Evolutionary conservation across 2,888 invertebrate species (phyloP).

Genomic region (Ethmia dodecea): DNA sequence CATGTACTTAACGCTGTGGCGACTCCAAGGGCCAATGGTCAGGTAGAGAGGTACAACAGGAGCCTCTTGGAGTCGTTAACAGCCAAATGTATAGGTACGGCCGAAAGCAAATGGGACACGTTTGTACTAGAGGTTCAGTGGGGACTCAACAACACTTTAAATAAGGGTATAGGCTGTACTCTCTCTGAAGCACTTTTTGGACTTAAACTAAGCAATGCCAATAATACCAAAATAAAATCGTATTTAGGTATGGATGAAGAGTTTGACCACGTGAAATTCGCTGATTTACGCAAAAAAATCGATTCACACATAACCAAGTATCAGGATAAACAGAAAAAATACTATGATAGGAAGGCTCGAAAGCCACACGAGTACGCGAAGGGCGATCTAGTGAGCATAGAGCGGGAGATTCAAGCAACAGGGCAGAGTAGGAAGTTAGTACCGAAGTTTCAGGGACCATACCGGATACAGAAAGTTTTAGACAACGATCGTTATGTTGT

Average conservation of each 20-base stretch:
- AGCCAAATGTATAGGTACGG: neutral
- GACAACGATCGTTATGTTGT: conserved; percentile 10
- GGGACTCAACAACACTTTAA: conserved; percentile 12
- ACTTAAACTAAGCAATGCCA: neutral
- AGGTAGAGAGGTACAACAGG: conserved; percentile 5
- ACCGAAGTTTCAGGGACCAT: conserved; percentile 13
- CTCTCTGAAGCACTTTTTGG: conserved; percentile 13
- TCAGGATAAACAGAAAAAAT: conserved; percentile 4
- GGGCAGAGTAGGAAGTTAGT: conserved; percentile 12
- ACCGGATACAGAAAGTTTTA: conserved; percentile 8
- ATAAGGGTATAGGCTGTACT: conserved; percentile 5
- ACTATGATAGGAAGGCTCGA: conserved; percentile 6
- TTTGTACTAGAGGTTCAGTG: conserved; percentile 11
- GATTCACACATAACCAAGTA: neutral
- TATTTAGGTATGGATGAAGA: neutral
- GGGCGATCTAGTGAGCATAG: conserved; percentile 12
- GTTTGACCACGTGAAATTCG: neutral
- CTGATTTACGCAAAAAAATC: neutral
- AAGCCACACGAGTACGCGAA: conserved; percentile 5
- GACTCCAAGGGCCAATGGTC: conserved; percentile 13
- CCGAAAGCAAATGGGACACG: conserved; percentile 7
- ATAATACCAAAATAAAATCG: neutral
- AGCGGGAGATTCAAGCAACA: conserved; percentile 4
- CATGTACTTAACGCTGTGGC: conserved; percentile 25
- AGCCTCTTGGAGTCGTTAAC: conserved; percentile 3